Conservation (phyloP, 2,888 invertebrate species). For the Lepidocyrtoides sp. region DNA sequence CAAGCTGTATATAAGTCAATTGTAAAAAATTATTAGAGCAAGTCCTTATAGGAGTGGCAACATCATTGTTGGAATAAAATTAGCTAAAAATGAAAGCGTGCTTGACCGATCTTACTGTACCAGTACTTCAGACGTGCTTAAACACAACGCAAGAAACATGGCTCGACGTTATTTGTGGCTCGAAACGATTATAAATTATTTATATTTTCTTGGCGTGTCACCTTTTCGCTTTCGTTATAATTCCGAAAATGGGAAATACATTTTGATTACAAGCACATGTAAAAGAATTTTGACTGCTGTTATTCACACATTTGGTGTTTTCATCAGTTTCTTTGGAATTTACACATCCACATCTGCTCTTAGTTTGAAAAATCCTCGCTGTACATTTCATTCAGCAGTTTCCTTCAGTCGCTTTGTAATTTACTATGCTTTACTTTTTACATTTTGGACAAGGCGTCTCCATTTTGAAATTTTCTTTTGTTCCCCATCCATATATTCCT, state of each 20-base stretch:
- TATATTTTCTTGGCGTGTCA: slow-evolving; percentile 24
- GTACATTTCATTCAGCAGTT: slow-evolving; percentile 60
- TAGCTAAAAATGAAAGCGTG: no score
- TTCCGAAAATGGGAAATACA: not conserved
- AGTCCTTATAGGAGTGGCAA: no score
- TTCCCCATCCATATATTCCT: not conserved
- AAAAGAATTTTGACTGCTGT: not conserved
- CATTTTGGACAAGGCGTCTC: slow-evolving; percentile 28
- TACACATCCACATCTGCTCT: not conserved
- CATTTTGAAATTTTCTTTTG: slow-evolving; percentile 54
- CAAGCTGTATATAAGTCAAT: no score
- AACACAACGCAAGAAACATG: not conserved
- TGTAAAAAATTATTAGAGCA: no score
- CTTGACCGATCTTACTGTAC: no score
- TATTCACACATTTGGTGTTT: slow-evolving; percentile 30
- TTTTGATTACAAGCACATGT: not conserved
- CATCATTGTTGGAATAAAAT: no score
- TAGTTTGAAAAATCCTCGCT: slow-evolving; percentile 45
- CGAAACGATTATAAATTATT: slow-evolving; percentile 48
- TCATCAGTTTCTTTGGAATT: not conserved
- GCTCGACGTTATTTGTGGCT: slow-evolving; percentile 19
- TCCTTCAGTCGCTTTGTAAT: slow-evolving; percentile 63
- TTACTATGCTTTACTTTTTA: slow-evolving; percentile 60
- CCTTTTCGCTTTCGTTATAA: slow-evolving; percentile 37
- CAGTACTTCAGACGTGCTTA: no score